Percentiles rank a stretch among this genome's conserved stretches.
These are phyloP conservation scores for Andrena trimmerana DNA, from an alignment of 2,888 invertebrate genomes.

Conservation along the genomic window DNA sequence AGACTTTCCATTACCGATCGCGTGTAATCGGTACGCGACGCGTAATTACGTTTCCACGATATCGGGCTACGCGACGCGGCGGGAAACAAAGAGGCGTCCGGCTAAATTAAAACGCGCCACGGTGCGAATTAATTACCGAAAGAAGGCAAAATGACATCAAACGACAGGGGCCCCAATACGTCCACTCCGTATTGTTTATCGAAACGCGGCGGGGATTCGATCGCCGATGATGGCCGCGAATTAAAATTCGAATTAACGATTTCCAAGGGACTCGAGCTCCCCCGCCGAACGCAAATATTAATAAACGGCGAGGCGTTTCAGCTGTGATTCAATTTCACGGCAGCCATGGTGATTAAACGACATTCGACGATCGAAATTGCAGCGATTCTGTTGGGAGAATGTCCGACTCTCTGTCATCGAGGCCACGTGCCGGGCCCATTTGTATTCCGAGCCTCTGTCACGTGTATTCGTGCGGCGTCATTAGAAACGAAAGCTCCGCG, in stretches of 20 bases:
- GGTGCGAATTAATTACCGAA: slow-evolving; percentile 44
- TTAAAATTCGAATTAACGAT: slow-evolving; percentile 37
- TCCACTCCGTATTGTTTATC: neutral
- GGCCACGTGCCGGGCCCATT: neutral
- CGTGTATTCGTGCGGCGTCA: neutral
- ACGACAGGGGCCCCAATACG: neutral
- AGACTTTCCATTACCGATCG: slow-evolving; percentile 62
- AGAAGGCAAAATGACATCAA: slow-evolving; percentile 35
- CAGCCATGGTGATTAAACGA: slow-evolving; percentile 25
- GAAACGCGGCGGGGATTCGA: neutral
- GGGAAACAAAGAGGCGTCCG: slow-evolving; percentile 22
- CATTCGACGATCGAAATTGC: slow-evolving; percentile 30
- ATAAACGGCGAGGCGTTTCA: slow-evolving; percentile 28
- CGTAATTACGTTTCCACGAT: slow-evolving; percentile 51
- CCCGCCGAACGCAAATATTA: slow-evolving; percentile 39
- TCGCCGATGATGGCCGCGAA: neutral
- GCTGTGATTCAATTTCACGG: slow-evolving; percentile 26
- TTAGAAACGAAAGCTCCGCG: neutral
- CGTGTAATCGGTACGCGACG: slow-evolving; percentile 52
- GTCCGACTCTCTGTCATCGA: neutral
- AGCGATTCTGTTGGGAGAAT: slow-evolving; percentile 4
- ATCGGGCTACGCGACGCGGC: slow-evolving; percentile 20
- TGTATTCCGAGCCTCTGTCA: neutral
- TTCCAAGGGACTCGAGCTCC: neutral
- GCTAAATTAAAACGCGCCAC: slow-evolving; percentile 54